Conservation (phyloP, 2,797 vertebrate species). For the Acestrorhynchus altus region DNA sequence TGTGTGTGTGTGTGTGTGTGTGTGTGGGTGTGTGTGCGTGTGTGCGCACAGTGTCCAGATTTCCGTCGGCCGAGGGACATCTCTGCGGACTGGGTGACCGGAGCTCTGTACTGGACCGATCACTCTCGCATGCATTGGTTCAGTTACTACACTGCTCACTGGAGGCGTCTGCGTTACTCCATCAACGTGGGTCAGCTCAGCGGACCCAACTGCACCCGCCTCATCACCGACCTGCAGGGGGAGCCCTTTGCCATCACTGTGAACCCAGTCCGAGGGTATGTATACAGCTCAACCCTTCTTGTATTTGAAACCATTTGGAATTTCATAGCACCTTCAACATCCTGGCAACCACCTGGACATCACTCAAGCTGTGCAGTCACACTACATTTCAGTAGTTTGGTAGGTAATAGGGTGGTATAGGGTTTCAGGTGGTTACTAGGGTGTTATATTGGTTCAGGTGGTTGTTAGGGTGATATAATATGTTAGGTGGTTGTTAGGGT, state of each 20-base stretch:
- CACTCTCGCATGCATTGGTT: constrained; percentile 89
- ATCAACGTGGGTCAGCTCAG: constrained; percentile 85
- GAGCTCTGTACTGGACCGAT: constrained; percentile 89
- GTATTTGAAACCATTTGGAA: no score
- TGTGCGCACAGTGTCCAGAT: constrained; percentile 86
- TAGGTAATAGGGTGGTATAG: no score
- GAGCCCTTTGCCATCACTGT: constrained; percentile 88
- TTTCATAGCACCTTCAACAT: no score
- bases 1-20: constrained; percentile 27
- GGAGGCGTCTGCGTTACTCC: constrained; percentile 85
- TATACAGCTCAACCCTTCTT: not conserved
- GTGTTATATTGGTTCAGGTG: no score
- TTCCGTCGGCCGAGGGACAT: constrained; percentile 84
- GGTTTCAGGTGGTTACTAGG: no score
- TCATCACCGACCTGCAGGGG: constrained; percentile 86
- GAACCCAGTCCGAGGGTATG: constrained; percentile 82
- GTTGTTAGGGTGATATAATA: no score
- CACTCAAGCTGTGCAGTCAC: no score
- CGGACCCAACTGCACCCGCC: constrained; percentile 84
- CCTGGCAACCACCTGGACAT: no score
- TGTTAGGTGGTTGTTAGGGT: no score
- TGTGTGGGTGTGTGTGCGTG: not conserved
- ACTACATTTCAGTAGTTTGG: no score
- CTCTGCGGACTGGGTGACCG: constrained; percentile 87
- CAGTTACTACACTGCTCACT: constrained; percentile 85